phyloP scores from a whole-genome alignment of 2,113 vertebrate genomes.

The Lontra canadensis region DNA sequence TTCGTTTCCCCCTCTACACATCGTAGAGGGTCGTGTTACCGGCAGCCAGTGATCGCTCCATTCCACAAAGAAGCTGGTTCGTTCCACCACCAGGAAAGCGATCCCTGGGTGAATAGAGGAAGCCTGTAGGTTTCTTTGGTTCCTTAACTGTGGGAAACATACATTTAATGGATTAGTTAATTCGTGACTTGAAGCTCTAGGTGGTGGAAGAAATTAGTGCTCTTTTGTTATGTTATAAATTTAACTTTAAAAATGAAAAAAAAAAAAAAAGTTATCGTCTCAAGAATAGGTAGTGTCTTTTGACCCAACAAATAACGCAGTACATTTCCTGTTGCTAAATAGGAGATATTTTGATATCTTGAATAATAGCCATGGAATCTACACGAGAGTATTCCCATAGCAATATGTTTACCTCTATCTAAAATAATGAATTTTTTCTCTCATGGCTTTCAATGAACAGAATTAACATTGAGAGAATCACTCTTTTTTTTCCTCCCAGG shows the following conservation, averaged over 20 bases:
- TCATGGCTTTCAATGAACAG: conserved; percentile 29
- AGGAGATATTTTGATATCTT: background rate
- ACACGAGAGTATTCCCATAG: background rate
- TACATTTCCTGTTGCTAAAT: background rate
- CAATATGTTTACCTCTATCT: background rate
- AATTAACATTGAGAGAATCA: conserved; percentile 62
- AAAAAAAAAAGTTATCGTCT: conserved; percentile 1
- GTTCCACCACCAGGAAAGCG: conserved; percentile 45
- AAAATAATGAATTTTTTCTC: conserved; percentile 31
- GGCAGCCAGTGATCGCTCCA: background rate
- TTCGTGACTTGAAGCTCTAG: conserved; percentile 53
- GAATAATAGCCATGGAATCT: background rate
- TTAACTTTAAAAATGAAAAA: conserved; percentile 16
- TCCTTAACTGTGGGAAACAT: conserved; percentile 27
- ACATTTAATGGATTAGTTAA: conserved; percentile 47
- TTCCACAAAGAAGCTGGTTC: conserved; percentile 46
- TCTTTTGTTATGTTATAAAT: conserved; percentile 40
- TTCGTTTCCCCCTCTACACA: conserved; percentile 40
- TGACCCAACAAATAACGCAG: background rate
- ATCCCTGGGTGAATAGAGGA: conserved; percentile 45
- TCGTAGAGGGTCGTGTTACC: background rate
- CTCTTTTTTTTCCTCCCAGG: conserved; percentile 63
- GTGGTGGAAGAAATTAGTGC: conserved; percentile 34
- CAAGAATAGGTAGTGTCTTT: background rate
- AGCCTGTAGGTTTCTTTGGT: conserved; percentile 70